Evolutionary conservation across 2,888 invertebrate genomes (phyloP).

Genomic region (Tillus elongatus): DNA sequence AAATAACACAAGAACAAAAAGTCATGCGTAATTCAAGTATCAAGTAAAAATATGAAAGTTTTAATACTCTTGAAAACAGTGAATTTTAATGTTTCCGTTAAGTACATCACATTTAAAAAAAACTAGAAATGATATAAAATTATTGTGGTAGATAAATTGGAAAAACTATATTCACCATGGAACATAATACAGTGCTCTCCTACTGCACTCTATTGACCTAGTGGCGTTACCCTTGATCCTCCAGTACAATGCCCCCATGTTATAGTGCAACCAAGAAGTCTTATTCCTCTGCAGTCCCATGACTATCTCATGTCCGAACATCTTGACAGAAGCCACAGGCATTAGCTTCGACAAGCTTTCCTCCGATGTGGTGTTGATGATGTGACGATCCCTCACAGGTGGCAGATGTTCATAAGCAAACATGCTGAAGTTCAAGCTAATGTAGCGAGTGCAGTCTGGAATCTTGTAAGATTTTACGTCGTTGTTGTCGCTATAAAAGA

Average conservation of each 20-base stretch:
- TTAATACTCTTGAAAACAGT: too few species aligned
- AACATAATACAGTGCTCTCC: conserved; percentile 65
- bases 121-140: too few species aligned
- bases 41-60: too few species aligned
- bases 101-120: too few species aligned
- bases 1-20: too few species aligned
- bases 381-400: conserved; percentile 45
- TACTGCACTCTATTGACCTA: conserved; percentile 71
- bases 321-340: conserved; percentile 37
- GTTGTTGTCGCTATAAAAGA: conserved; percentile 25
- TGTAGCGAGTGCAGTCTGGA: conserved; percentile 57
- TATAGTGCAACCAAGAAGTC: conserved; percentile 71
- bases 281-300: conserved; percentile 54
- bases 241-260: conserved; percentile 74
- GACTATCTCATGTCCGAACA: conserved; percentile 56
- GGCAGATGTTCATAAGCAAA: conserved; percentile 57
- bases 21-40: too few species aligned
- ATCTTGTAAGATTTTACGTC: conserved; percentile 24
- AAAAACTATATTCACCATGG: conserved; percentile 50
- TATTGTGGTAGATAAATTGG: too few species aligned
- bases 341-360: conserved; percentile 42
- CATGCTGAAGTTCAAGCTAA: conserved; percentile 52
- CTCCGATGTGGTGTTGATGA: conserved; percentile 46
- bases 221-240: conserved; percentile 61
- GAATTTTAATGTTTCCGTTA: too few species aligned